Conservation (phyloP, 2,797 vertebrate species). For the Hapalemur alaotrensis region DNA sequence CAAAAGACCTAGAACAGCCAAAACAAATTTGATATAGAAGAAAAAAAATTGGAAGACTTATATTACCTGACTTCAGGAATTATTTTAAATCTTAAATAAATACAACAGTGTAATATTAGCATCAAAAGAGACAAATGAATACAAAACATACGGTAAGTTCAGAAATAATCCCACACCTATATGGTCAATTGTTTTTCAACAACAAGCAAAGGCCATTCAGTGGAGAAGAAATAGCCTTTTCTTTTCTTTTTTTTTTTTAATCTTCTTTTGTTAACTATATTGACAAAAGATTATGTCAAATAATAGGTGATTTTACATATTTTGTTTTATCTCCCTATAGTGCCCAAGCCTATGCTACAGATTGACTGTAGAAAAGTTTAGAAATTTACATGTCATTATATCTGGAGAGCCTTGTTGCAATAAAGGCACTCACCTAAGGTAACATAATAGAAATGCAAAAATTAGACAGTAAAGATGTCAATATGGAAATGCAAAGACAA, state of each 20-base stretch:
- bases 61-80: neutral
- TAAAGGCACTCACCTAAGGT: neutral
- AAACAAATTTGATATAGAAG: neutral
- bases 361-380: neutral
- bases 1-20: neutral
- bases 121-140: neutral
- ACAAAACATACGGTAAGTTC: neutral
- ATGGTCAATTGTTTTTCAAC: neutral
- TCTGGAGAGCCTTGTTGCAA: neutral
- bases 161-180: neutral
- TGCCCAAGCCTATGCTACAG: neutral
- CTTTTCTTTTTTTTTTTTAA: neutral
- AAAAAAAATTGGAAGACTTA: neutral
- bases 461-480: neutral
- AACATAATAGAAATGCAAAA: neutral
- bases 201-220: neutral
- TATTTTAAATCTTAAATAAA: neutral
- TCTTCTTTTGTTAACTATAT: neutral
- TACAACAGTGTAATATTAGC: neutral
- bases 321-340: neutral
- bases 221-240: neutral
- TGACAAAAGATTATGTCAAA: slow-evolving; percentile 15
- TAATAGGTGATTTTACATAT: neutral
- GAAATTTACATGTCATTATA: neutral
- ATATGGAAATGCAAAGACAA: neutral